Evolutionary conservation across 2,797 vertebrate genomes (phyloP).

Genomic region (Sparus aurata): DNA sequence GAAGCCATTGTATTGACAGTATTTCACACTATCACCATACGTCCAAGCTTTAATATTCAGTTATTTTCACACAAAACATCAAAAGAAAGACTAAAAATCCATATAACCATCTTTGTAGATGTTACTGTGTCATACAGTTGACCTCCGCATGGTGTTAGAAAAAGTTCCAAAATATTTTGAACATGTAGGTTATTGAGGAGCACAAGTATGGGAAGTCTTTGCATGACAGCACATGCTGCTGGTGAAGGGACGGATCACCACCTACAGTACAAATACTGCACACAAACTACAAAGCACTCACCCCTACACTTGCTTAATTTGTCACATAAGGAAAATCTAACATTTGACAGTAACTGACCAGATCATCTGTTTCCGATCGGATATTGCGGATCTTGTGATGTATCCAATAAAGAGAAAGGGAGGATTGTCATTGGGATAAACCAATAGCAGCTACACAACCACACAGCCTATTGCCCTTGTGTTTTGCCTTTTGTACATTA

Average conservation of each 20-base stretch:
- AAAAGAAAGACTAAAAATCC: slow-evolving; percentile 50
- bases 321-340: slow-evolving; percentile 27
- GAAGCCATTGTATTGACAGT: slow-evolving; percentile 70
- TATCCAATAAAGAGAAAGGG: slow-evolving; percentile 34
- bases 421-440: slow-evolving; percentile 71
- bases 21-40: slow-evolving; percentile 71
- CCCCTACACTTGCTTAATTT: slow-evolving; percentile 12
- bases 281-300: slow-evolving; percentile 40
- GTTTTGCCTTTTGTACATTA: slow-evolving; percentile 62
- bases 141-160: slow-evolving; percentile 18
- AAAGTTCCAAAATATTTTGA: slow-evolving; percentile 38
- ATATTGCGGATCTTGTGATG: slow-evolving; percentile 55
- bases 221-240: slow-evolving; percentile 17
- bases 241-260: slow-evolving; percentile 43
- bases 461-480: slow-evolving; percentile 60
- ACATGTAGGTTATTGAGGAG: slow-evolving; percentile 52
- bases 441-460: slow-evolving; percentile 45
- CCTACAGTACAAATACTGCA: slow-evolving; percentile 28
- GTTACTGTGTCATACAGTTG: slow-evolving; percentile 32
- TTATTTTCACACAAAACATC: slow-evolving; percentile 66
- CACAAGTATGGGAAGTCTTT: slow-evolving; percentile 45
- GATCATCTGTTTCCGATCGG: slow-evolving; percentile 19
- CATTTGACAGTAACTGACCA: slow-evolving; percentile 29
- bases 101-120: slow-evolving; percentile 55
- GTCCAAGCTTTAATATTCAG: slow-evolving; percentile 51